Conservation (phyloP, 2,888 invertebrate species). For the Buathra laborator region DNA sequence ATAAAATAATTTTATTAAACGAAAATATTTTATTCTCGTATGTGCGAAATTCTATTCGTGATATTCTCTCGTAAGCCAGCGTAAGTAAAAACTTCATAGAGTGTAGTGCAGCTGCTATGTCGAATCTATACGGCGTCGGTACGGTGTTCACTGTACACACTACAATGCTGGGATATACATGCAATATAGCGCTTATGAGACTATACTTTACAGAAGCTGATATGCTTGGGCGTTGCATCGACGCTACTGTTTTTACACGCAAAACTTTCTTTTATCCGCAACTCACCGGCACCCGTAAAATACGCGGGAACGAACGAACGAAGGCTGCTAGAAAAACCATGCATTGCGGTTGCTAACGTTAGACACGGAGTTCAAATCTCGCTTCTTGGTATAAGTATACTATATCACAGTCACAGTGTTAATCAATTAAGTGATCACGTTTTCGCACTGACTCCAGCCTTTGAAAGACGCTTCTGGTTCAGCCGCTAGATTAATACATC, state of each 20-base stretch:
- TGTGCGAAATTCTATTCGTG: background rate
- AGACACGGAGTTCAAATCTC: background rate
- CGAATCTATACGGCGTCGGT: background rate
- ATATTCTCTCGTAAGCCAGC: background rate
- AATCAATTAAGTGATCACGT: background rate
- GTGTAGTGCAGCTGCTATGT: background rate
- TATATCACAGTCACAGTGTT: background rate
- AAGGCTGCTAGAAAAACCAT: background rate
- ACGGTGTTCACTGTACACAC: background rate
- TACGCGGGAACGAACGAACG: background rate
- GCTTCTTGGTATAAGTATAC: background rate
- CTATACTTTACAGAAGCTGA: background rate
- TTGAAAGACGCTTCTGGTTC: too few relatives aligned
- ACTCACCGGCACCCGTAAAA: background rate
- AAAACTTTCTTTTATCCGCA: conserved; percentile 14
- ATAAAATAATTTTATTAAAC: background rate
- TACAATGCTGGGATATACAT: background rate
- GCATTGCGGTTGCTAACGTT: background rate
- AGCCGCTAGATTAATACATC: too few relatives aligned
- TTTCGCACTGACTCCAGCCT: background rate
- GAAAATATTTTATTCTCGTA: background rate
- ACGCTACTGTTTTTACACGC: background rate
- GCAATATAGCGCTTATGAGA: background rate
- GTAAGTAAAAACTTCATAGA: background rate
- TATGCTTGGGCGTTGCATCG: background rate